Conservation (phyloP, 2,113 vertebrate genomes). For the Phasianus colchicus region DNA sequence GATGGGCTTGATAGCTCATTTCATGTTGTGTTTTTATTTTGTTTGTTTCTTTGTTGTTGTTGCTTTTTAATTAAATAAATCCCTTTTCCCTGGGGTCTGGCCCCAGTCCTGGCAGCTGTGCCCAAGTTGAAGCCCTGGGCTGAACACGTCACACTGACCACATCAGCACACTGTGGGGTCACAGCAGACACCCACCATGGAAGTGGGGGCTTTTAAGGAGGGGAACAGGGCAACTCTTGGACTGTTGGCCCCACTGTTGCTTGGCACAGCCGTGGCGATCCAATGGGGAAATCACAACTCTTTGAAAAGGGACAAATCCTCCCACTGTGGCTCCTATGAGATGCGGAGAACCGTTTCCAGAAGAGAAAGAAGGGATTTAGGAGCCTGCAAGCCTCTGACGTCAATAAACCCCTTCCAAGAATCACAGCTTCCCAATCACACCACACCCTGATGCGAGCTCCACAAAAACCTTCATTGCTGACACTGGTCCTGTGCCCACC, state of each 20-base stretch:
- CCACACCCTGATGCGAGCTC: neutral
- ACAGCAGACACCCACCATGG: fast-evolving
- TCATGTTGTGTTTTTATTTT: neutral
- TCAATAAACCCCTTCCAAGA: neutral
- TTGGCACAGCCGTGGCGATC: neutral
- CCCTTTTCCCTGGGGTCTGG: neutral
- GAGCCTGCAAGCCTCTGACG: neutral
- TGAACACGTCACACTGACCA: neutral
- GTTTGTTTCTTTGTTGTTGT: neutral
- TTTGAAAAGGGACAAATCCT: fast-evolving
- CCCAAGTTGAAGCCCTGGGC: neutral
- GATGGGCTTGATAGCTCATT: neutral
- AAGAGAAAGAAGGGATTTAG: neutral
- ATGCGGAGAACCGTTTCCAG: neutral
- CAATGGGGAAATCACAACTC: neutral
- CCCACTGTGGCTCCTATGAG: neutral
- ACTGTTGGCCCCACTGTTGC: neutral
- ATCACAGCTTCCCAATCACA: neutral
- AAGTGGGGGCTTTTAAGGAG: fast-evolving
- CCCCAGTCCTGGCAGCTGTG: neutral
- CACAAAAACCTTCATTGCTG: neutral
- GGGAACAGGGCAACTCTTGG: neutral
- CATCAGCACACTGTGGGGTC: neutral
- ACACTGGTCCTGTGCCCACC: no score
- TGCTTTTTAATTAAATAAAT: neutral